These are phyloP conservation scores for Phytoseiulus persimilis DNA, from an alignment of 2,888 invertebrate species.

Conservation along the genomic window DNA sequence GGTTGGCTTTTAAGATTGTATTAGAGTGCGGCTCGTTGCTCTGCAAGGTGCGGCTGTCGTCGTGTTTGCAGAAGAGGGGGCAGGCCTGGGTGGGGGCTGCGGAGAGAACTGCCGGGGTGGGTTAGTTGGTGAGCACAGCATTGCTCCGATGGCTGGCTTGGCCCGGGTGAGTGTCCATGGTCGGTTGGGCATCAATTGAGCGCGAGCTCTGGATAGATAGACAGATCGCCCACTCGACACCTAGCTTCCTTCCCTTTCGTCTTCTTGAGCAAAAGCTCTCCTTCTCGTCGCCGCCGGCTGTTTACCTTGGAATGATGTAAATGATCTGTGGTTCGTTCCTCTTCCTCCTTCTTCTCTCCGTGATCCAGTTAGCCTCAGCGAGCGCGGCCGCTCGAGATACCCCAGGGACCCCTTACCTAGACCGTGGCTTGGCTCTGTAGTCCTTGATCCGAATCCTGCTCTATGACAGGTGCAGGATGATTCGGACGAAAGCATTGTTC, in stretches of 20 bases:
- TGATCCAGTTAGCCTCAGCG: background rate
- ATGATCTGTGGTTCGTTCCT: slow-evolving; percentile 12
- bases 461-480: background rate
- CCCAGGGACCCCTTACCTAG: background rate
- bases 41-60: background rate
- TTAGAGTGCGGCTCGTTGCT: background rate
- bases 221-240: background rate
- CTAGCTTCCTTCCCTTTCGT: slow-evolving; percentile 27
- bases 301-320: slow-evolving; percentile 38
- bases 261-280: slow-evolving; percentile 10
- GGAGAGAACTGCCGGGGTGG: background rate
- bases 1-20: background rate
- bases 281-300: slow-evolving; percentile 21
- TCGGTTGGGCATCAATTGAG: background rate
- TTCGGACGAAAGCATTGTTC: background rate
- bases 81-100: background rate
- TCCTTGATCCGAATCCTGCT: background rate
- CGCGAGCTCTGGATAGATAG: background rate
- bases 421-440: background rate
- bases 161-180: background rate
- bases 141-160: background rate
- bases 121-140: background rate
- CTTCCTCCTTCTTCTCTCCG: slow-evolving; percentile 8
- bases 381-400: background rate
- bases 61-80: background rate